A percentile compares a stretch with the other conserved stretches of the same genome.
Conservation (phyloP, 2,113 vertebrate genomes). For the Odobenus rosmarus region DNA sequence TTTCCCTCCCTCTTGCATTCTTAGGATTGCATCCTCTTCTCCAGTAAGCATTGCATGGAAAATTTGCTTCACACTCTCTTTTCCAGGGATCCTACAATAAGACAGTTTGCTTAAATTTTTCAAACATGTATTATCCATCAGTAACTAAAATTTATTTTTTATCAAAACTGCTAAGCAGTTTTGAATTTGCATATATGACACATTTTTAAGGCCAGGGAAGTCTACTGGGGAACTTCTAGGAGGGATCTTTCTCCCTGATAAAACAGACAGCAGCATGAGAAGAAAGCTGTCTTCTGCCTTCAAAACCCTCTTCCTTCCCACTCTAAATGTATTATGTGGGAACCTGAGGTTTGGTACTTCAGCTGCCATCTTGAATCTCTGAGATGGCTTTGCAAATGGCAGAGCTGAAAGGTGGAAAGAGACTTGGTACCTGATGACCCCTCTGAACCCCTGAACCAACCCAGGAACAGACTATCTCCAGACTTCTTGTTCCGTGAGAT, state of each 20-base stretch:
- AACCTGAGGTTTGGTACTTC: neutral
- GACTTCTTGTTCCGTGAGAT: neutral
- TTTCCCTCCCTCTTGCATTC: neutral
- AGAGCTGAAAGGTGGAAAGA: neutral
- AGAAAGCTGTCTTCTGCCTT: neutral
- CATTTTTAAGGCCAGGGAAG: neutral
- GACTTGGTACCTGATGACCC: neutral
- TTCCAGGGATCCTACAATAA: neutral
- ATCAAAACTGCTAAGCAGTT: neutral
- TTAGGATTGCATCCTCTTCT: neutral
- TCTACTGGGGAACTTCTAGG: neutral
- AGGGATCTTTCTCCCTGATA: neutral
- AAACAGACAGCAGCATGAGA: neutral
- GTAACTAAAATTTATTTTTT: conserved; percentile 10
- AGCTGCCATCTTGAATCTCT: neutral
- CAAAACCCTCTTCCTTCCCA: neutral
- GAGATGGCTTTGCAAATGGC: neutral
- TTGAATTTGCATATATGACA: neutral
- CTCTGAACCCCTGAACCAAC: neutral
- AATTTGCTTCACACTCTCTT: neutral
- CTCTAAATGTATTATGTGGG: neutral
- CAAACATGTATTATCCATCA: neutral
- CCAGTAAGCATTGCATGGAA: neutral
- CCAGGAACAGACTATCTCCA: neutral
- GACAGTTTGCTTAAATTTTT: neutral